phyloP scores from a whole-genome alignment of 2,888 invertebrate genomes.

The Pollenia angustigena region DNA sequence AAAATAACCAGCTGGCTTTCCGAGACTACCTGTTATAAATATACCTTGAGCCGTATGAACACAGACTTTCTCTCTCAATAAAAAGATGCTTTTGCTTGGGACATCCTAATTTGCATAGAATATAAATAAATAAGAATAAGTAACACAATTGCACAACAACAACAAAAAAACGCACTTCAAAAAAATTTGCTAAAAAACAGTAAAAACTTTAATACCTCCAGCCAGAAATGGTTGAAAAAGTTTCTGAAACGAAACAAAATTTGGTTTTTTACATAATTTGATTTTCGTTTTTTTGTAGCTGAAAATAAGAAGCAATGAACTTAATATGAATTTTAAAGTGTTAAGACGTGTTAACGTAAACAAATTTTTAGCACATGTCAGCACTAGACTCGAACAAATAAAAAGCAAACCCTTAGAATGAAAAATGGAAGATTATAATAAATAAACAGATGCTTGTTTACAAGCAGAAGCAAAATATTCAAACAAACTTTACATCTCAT shows the following conservation, averaged over 20 bases:
- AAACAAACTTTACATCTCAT: neutral
- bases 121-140: neutral
- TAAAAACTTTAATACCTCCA: neutral
- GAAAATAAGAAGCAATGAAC: slow-evolving; percentile 6
- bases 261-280: neutral
- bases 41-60: no score
- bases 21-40: no score
- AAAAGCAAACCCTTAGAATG: neutral
- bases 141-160: no score
- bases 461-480: neutral
- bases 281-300: neutral
- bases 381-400: neutral
- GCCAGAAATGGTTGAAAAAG: neutral
- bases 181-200: neutral
- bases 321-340: neutral
- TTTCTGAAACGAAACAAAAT: no score
- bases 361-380: neutral
- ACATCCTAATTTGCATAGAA: neutral
- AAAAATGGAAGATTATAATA: neutral
- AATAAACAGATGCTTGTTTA: neutral
- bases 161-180: no score
- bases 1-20: no score
- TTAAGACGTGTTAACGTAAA: slow-evolving; percentile 12
- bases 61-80: no score
- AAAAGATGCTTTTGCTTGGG: neutral